A percentile compares a stretch with the other conserved stretches of the same genome.
These are phyloP conservation scores for Nymphalis polychloros DNA, from an alignment of 2,888 invertebrate species.

Conservation along the genomic window DNA sequence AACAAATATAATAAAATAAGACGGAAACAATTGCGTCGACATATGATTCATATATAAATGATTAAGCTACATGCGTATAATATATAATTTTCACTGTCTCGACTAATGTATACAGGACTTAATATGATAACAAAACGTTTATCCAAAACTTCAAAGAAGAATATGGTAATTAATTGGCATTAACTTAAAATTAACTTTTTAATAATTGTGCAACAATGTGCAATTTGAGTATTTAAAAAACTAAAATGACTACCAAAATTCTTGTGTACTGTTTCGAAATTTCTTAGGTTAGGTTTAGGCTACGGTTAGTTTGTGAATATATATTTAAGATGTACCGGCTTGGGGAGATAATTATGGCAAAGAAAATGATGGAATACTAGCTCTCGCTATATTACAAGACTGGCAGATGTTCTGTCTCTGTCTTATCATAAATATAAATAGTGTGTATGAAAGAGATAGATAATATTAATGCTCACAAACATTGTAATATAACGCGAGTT, in stretches of 20 bases:
- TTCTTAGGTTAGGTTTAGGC: constrained; percentile 14
- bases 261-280: constrained; percentile 2
- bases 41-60: neutral
- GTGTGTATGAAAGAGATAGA: neutral
- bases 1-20: too few species aligned
- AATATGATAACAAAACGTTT: neutral
- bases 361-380: neutral
- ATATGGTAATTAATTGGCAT: neutral
- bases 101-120: constrained; percentile 1
- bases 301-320: constrained; percentile 14
- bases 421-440: neutral
- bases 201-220: too few species aligned
- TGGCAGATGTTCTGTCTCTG: neutral
- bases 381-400: neutral
- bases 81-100: neutral
- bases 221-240: neutral
- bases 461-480: neutral
- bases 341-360: constrained; percentile 1
- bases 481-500: constrained; percentile 36
- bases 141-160: neutral
- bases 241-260: constrained; percentile 24
- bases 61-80: neutral
- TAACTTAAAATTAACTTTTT: neutral
- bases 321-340: neutral
- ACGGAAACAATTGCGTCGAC: too few species aligned